Evolutionary conservation across 2,888 invertebrate genomes (phyloP).

Genomic region (Tubiluchus corallicola): DNA sequence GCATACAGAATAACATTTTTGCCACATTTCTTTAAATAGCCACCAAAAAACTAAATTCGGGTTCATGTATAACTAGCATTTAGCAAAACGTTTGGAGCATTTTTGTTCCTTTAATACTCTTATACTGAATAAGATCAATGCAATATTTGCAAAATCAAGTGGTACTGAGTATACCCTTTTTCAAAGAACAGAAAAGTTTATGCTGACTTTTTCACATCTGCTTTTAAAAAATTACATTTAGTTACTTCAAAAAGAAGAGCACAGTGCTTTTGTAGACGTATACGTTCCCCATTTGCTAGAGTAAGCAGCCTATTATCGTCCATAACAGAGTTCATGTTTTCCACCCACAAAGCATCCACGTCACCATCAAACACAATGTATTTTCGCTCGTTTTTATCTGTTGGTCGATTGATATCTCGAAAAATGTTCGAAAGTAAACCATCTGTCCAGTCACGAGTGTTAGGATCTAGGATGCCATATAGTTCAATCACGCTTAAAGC

Average conservation of each 20-base stretch:
- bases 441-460: slow-evolving; percentile 78
- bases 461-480: slow-evolving; percentile 67
- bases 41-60: no score
- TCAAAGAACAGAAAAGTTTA: background rate
- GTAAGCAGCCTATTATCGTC: slow-evolving; percentile 79
- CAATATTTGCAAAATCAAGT: background rate
- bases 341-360: slow-evolving; percentile 84
- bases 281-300: slow-evolving; percentile 72
- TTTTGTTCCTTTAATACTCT: no score
- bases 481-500: slow-evolving; percentile 72
- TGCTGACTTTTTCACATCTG: background rate
- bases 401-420: slow-evolving; percentile 64
- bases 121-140: no score
- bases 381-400: slow-evolving; percentile 48
- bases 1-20: no score
- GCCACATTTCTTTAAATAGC: no score
- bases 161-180: background rate
- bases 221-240: no score
- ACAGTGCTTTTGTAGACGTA: slow-evolving; percentile 58
- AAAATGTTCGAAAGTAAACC: slow-evolving; percentile 77
- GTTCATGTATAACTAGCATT: no score
- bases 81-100: no score
- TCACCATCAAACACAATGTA: slow-evolving; percentile 84
- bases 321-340: slow-evolving; percentile 95
- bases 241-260: slow-evolving; percentile 70